phyloP scores from a whole-genome alignment of 2,888 invertebrate species.

The Tiliacea citrago region DNA sequence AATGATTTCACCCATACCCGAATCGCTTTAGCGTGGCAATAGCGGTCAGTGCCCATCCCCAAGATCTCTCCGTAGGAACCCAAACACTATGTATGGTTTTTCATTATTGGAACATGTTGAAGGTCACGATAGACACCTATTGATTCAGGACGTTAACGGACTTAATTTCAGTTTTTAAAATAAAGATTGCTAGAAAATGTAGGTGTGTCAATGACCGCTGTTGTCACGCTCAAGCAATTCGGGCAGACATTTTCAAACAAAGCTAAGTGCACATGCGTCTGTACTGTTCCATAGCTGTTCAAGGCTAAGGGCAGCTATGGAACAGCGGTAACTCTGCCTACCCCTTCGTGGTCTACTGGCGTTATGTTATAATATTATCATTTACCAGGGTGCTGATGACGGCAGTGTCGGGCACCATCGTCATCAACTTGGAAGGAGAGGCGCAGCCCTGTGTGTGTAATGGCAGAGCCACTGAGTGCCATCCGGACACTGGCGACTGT shows the following conservation, averaged over 20 bases:
- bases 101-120: too few species aligned
- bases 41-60: too few species aligned
- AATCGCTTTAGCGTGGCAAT: too few species aligned
- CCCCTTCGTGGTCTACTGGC: neutral
- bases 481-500: constrained; percentile 96
- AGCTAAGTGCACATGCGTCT: neutral
- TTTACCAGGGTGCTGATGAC: constrained; percentile 75
- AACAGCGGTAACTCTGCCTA: neutral
- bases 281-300: neutral
- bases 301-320: neutral
- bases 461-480: constrained; percentile 94
- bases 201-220: too few species aligned
- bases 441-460: constrained; percentile 96
- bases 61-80: too few species aligned
- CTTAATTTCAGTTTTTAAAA: too few species aligned
- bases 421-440: constrained; percentile 95
- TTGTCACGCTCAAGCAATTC: too few species aligned
- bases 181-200: too few species aligned
- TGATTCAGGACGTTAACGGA: too few species aligned
- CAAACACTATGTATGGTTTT: too few species aligned
- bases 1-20: too few species aligned
- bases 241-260: neutral
- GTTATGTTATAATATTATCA: neutral
- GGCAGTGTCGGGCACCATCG: constrained; percentile 92
- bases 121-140: too few species aligned